phyloP scores from a whole-genome alignment of 2,113 vertebrate genomes.

The Bubo bubo region DNA sequence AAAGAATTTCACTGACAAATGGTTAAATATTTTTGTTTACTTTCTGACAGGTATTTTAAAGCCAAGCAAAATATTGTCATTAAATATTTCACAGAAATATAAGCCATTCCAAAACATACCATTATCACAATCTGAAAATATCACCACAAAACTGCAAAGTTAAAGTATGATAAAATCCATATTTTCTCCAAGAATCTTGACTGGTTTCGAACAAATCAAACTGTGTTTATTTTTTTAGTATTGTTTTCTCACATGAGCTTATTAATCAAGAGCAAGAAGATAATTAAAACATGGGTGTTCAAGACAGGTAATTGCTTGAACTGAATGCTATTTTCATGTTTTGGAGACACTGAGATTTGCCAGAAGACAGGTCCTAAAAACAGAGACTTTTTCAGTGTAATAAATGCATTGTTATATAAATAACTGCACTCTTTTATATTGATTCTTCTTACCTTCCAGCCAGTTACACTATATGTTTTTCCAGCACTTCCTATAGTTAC shows the following conservation, averaged over 20 bases:
- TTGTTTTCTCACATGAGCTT: background rate
- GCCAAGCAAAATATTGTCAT: background rate
- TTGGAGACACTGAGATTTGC: background rate
- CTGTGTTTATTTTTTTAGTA: background rate
- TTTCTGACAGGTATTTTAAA: background rate
- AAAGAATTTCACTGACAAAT: background rate
- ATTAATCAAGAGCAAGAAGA: background rate
- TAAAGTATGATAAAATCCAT: background rate
- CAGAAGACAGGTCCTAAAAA: background rate
- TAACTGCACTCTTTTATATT: background rate
- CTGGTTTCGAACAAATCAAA: background rate
- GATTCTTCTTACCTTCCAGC: constrained; percentile 89
- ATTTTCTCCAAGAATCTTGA: background rate
- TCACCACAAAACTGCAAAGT: background rate
- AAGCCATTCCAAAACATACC: background rate
- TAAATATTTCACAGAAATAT: background rate
- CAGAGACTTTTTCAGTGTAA: background rate
- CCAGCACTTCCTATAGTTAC: constrained; percentile 93
- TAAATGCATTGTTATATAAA: background rate
- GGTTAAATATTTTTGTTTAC: background rate
- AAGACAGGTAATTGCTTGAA: background rate
- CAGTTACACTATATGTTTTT: constrained; percentile 94
- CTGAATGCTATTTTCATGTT: background rate
- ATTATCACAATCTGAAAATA: background rate
- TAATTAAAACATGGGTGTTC: background rate